A percentile compares a stretch with the other conserved stretches of the same genome.
Conservation (phyloP, 2,888 invertebrate genomes). For the Iphiclides podalirius region DNA sequence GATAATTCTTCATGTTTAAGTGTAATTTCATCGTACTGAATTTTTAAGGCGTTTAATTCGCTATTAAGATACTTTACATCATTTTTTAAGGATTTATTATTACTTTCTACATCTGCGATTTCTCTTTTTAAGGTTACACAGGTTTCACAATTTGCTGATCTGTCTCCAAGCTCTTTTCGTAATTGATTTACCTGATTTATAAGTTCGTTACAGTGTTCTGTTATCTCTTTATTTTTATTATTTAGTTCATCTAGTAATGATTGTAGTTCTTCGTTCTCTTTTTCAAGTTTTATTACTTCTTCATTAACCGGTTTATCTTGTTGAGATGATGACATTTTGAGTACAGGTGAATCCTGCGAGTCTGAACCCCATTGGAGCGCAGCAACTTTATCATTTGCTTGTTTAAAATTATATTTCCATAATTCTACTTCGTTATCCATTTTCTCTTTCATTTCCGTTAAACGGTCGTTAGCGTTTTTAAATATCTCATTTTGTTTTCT, state of each 20-base stretch:
- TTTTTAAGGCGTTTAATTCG: conserved; percentile 22
- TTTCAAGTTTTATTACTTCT: conserved; percentile 62
- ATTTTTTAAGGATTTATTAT: conserved; percentile 38
- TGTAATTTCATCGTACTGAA: conserved; percentile 9
- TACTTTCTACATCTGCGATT: conserved; percentile 41
- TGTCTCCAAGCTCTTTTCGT: conserved; percentile 47
- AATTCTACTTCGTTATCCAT: conserved; percentile 88
- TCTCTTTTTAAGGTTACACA: conserved; percentile 43
- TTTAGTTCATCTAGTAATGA: conserved; percentile 54
- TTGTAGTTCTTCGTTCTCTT: conserved; percentile 70
- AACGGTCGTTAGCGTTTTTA: conserved; percentile 86
- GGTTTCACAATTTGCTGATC: conserved; percentile 39
- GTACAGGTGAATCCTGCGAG: conserved; percentile 42
- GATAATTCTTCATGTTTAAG: conserved; percentile 34
- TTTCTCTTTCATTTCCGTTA: conserved; percentile 89
- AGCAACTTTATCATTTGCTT: conserved; percentile 83
- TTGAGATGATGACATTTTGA: conserved; percentile 28
- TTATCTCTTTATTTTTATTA: conserved; percentile 43
- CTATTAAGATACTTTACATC: conserved; percentile 28
- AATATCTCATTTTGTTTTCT: conserved; percentile 86
- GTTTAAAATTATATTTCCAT: conserved; percentile 86
- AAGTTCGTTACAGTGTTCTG: conserved; percentile 40
- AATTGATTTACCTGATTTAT: conserved; percentile 51
- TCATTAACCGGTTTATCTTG: conserved; percentile 39
- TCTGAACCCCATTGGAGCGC: conserved; percentile 58